Conservation (phyloP, 35 echinoderm and acorn worm species). For the Heliocidaris erythrogramma region DNA sequence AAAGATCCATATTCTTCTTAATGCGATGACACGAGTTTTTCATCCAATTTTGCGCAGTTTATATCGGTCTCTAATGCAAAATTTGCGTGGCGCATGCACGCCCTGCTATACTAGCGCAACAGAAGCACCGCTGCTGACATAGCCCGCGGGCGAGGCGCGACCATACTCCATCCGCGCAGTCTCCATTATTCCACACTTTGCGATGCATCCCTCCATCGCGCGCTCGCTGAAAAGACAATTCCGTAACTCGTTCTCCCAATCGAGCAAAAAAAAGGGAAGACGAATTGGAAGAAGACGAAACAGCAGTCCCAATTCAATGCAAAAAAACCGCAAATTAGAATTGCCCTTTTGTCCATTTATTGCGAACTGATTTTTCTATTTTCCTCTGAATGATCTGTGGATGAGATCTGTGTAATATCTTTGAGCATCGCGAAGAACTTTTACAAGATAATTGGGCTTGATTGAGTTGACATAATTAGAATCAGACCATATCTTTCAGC, state of each 20-base stretch:
- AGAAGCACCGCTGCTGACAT: neutral
- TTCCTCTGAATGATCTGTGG: neutral
- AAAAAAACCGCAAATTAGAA: neutral
- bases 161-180: neutral
- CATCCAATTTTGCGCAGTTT: neutral
- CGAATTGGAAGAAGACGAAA: neutral
- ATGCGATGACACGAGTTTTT: neutral
- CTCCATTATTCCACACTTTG: neutral
- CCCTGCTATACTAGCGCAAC: neutral
- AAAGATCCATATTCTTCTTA: neutral
- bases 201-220: neutral
- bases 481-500: neutral
- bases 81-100: neutral
- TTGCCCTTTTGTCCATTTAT: neutral
- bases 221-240: neutral
- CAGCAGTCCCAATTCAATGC: neutral
- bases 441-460: constrained; percentile 6
- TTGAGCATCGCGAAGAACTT: neutral
- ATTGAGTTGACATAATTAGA: neutral
- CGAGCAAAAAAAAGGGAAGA: neutral
- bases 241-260: neutral
- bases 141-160: neutral
- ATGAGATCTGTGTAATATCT: neutral
- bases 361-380: neutral
- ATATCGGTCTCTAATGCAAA: neutral